A percentile compares a stretch with the other conserved stretches of the same genome.
Evolutionary conservation across 2,797 vertebrate species (phyloP).

Genomic region (Takifugu rubripes): DNA sequence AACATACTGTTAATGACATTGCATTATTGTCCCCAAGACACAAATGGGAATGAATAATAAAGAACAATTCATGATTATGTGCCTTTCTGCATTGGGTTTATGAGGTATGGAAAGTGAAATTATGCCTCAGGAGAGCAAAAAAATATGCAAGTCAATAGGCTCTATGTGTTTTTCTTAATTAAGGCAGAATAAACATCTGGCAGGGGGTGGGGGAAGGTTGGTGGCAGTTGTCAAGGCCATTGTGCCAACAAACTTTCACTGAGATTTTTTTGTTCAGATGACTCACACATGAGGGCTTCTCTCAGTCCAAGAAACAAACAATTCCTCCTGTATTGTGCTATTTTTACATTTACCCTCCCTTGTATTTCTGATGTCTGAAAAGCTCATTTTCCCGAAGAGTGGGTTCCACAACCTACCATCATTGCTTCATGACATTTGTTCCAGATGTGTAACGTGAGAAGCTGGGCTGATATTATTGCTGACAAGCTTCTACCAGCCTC

Average conservation of each 20-base stretch:
- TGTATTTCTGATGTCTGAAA: constrained; percentile 32
- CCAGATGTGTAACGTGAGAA: constrained; percentile 78
- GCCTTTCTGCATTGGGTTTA: constrained; percentile 33
- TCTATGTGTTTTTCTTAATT: constrained; percentile 73
- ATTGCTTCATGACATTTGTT: constrained; percentile 60
- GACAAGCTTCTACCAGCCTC: constrained; percentile 65
- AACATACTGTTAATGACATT: constrained; percentile 35
- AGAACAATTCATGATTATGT: constrained; percentile 46
- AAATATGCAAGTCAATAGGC: constrained; percentile 62
- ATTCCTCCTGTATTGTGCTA: constrained; percentile 11
- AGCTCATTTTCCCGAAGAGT: constrained; percentile 36
- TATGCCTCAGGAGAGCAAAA: constrained; percentile 58
- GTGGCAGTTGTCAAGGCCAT: constrained; percentile 70
- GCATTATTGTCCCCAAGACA: constrained; percentile 1
- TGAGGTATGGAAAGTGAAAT: constrained; percentile 61
- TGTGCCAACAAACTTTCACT: constrained; percentile 68
- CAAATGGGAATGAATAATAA: constrained; percentile 43
- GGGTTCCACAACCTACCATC: constrained; percentile 44
- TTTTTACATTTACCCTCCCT: constrained; percentile 45
- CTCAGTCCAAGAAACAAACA: constrained; percentile 40
- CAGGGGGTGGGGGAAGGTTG: constrained; percentile 18
- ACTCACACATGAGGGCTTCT: constrained; percentile 54
- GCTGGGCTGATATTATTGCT: constrained; percentile 72
- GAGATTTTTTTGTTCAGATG: constrained; percentile 72
- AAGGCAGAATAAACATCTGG: constrained; percentile 77